Conservation (phyloP, 2,113 vertebrate genomes). For the Mormyrus iriodes region DNA sequence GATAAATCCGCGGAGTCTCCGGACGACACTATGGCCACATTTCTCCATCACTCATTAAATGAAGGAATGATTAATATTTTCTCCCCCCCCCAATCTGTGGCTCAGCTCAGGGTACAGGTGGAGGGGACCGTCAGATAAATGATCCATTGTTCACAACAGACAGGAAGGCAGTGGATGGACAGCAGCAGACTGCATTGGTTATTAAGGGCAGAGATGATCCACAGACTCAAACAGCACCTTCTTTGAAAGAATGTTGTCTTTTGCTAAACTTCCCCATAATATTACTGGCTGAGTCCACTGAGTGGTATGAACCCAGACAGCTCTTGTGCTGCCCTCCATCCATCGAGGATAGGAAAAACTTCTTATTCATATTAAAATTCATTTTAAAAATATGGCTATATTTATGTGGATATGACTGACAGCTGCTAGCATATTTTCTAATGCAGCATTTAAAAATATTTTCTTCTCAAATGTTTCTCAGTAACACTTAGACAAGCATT, state of each 20-base stretch:
- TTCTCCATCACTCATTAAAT: constrained; percentile 11
- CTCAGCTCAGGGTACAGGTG: constrained; percentile 15
- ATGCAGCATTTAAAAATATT: neutral
- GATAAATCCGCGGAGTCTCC: neutral
- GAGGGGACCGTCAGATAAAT: neutral
- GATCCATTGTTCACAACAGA: neutral
- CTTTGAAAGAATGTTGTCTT: neutral
- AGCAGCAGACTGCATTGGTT: neutral
- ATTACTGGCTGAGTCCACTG: neutral
- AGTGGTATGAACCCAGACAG: neutral
- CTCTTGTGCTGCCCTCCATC: neutral
- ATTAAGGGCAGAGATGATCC: neutral
- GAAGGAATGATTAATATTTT: neutral
- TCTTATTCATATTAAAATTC: neutral
- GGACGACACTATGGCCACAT: neutral
- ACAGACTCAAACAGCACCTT: neutral
- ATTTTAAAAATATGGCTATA: neutral
- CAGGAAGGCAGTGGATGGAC: neutral
- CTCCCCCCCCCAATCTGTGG: neutral
- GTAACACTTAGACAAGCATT: neutral
- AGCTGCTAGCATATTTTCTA: neutral
- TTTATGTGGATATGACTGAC: neutral
- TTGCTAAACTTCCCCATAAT: neutral
- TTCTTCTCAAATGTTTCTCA: neutral
- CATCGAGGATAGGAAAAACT: neutral